A percentile compares a stretch with the other conserved stretches of the same genome.
phyloP scores from a whole-genome alignment of 2,797 vertebrate species.

The Gambusia yucatana region DNA sequence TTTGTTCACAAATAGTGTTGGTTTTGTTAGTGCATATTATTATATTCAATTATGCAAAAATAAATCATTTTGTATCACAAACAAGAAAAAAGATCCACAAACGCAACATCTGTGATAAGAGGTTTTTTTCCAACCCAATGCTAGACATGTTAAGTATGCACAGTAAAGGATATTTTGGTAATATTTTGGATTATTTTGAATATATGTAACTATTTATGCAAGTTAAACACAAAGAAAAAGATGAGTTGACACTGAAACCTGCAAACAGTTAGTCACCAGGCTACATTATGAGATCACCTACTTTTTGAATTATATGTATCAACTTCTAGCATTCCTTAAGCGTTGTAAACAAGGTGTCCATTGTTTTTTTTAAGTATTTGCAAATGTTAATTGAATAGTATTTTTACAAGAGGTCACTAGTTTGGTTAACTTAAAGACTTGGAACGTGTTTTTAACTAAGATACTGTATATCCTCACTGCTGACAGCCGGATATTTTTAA shows the following conservation, averaged over 20 bases:
- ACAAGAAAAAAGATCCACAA: neutral
- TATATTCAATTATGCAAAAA: neutral
- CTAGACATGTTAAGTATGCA: neutral
- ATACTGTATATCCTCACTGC: neutral
- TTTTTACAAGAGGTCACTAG: neutral
- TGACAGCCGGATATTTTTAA: neutral
- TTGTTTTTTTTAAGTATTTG: neutral
- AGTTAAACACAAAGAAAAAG: neutral
- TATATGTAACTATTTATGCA: neutral
- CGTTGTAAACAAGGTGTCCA: neutral
- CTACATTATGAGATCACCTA: neutral
- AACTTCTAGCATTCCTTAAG: neutral
- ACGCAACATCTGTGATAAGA: neutral
- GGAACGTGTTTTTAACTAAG: neutral
- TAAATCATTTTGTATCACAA: neutral
- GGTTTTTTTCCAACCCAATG: neutral
- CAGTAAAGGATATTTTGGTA: neutral
- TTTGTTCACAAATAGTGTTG: neutral
- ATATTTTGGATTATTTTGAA: neutral
- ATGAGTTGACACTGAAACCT: neutral
- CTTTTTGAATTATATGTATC: neutral
- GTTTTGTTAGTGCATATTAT: neutral
- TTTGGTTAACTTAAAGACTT: neutral
- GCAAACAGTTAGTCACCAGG: neutral
- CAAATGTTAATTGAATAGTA: neutral